These are phyloP conservation scores for Petrocephalus sullivani DNA, from an alignment of 2,797 vertebrate genomes.

Conservation along the genomic window DNA sequence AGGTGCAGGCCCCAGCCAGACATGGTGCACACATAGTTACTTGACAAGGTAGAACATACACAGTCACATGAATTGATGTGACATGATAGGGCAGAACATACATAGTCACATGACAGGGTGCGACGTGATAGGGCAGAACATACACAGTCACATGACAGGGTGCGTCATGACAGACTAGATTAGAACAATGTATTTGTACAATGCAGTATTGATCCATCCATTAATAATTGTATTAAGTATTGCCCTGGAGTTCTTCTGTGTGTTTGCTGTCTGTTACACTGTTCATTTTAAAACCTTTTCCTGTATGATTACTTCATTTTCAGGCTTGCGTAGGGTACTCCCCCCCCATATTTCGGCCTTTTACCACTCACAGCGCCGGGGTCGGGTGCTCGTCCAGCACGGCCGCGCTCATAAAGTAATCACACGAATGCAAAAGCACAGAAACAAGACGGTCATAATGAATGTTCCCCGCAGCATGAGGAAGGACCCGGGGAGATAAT, in stretches of 20 bases:
- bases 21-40: neutral
- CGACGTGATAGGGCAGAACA: neutral
- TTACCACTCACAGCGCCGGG: neutral
- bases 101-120: neutral
- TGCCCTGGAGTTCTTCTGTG: neutral
- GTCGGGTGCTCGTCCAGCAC: neutral
- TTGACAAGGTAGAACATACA: neutral
- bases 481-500: constrained; percentile 70
- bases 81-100: too few relatives aligned
- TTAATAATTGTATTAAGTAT: neutral
- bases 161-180: neutral
- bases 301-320: neutral
- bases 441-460: constrained; percentile 56
- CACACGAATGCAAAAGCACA: constrained; percentile 17
- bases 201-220: neutral
- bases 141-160: neutral
- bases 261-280: neutral
- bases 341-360: neutral
- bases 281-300: neutral
- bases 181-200: neutral
- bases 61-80: too few relatives aligned
- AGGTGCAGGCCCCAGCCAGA: neutral
- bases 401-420: neutral
- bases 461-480: constrained; percentile 63
- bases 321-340: too few relatives aligned